Evolutionary conservation across 2,888 invertebrate species (phyloP), one percentile per base, ranked within the genome.

Genomic region (Xestia c-nigrum): DNA sequence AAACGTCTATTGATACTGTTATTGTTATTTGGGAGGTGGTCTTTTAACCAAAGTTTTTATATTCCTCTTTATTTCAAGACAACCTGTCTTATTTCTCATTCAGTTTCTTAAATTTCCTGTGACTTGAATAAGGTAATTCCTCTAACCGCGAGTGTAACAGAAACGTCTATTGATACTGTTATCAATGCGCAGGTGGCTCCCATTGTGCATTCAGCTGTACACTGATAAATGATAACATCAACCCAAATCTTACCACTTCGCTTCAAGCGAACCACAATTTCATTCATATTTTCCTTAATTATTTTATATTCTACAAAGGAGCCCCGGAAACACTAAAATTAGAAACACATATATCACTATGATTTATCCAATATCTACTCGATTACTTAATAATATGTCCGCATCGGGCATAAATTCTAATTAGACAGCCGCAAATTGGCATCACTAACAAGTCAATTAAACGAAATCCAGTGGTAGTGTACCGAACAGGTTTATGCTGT

Each of bases 361-460:
- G 63, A 85, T 71, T 67, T 71, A 81, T 80, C 55, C 52, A 67
- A 84, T 73, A 61, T 66, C 43, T 67, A 81, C 70, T 81, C 64
- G 70, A 82, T 85, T 67, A 75, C 43, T 75, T 74, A 84, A 80
- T 80, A 74, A 81, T 24, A 70, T 59, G 46, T 67, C 61, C 9
- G 46, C 43, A 67, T 63, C 47, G 55, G 67, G 31, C 64, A 75
- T 69, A 85, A 57, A 82, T 76, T 76, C 52, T 82, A 81, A 85
- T 85, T 76, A 85, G 59, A 67, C 77, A 74, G 24, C 52, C 79
- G 63, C 80, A 72, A 78, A 83, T 78, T 79, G 79, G 84, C 80
- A 74, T 78, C 79, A 64, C 76, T 50, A 81, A 75, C 66, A 71
- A 75, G 76, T 81, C 78, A 84, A 85, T 87, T 74, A 78, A 85